Evolutionary conservation across 1,140 invertebrate genomes (phyloP).

Genomic region (Drosophila willistoni): DNA sequence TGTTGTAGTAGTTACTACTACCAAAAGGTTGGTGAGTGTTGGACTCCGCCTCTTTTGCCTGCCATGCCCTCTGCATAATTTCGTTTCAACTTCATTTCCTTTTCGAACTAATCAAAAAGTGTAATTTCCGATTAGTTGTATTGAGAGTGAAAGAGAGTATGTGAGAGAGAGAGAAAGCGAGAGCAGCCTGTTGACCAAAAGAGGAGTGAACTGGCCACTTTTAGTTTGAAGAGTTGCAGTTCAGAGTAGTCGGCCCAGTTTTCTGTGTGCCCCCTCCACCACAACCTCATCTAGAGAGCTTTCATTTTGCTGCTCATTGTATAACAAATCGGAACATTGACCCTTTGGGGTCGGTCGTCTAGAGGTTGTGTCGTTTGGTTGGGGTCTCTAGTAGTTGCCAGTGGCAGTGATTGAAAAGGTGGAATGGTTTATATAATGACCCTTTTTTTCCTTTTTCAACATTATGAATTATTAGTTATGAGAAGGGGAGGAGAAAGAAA

Average conservation of each 20-base stretch:
- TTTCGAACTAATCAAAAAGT: conserved; percentile 82
- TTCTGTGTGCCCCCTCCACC: conserved; percentile 11
- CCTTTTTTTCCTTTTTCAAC: conserved; percentile 40
- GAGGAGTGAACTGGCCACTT: conserved; percentile 21
- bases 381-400: conserved; percentile 1
- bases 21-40: not conserved
- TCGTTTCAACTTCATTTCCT: conserved; percentile 81
- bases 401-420: conserved; percentile 36
- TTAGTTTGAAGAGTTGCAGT: conserved; percentile 29
- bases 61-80: conserved; percentile 62
- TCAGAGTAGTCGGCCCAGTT: conserved; percentile 34
- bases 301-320: conserved; percentile 49
- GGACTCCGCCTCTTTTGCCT: not conserved
- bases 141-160: conserved; percentile 38
- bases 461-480: conserved; percentile 49
- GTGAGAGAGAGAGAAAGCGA: not conserved
- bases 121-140: conserved; percentile 82
- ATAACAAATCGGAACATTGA: conserved; percentile 75
- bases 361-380: conserved; percentile 31
- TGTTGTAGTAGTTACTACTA: not conserved
- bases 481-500: conserved; percentile 2
- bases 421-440: conserved; percentile 57
- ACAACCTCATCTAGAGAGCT: conserved; percentile 18
- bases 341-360: conserved; percentile 41
- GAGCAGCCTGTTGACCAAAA: conserved; percentile 33